A percentile compares a stretch with the other conserved stretches of the same genome.
phyloP scores from a whole-genome alignment of 1,140 invertebrate species.

The Diorhabda sublineata region DNA sequence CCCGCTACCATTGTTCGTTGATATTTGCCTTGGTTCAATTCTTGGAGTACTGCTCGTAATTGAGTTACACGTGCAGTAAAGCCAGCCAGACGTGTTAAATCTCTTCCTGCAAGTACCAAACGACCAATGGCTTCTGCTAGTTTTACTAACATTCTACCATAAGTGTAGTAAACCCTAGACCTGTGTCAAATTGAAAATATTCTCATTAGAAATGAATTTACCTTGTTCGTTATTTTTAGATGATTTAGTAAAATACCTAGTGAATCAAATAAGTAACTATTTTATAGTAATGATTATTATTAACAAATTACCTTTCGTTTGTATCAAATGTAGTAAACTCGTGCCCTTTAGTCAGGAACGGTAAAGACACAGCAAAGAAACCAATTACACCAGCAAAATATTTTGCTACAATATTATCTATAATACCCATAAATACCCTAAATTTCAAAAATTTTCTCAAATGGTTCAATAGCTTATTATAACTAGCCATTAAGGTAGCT shows the following conservation, averaged over 20 bases:
- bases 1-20: conserved; percentile 77
- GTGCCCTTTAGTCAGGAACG: conserved; percentile 64
- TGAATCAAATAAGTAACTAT: neutral
- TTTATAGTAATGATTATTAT: too few relatives aligned
- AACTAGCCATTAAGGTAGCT: conserved; percentile 80
- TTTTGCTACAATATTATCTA: conserved; percentile 96
- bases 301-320: conserved; percentile 1
- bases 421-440: conserved; percentile 85
- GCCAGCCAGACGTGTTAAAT: conserved; percentile 89
- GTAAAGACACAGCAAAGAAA: conserved; percentile 90
- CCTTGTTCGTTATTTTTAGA: neutral
- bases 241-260: neutral
- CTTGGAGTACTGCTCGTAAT: conserved; percentile 79
- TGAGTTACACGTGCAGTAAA: conserved; percentile 91
- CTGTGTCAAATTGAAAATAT: conserved; percentile 22
- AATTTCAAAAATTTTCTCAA: conserved; percentile 88
- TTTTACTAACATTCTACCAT: conserved; percentile 94
- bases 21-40: conserved; percentile 83
- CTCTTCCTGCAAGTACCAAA: conserved; percentile 87
- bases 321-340: neutral
- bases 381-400: conserved; percentile 94
- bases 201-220: neutral
- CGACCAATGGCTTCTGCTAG: conserved; percentile 95
- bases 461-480: conserved; percentile 85
- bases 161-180: conserved; percentile 86